Evolutionary conservation across 2,113 vertebrate species (phyloP).

Genomic region (Mystacornis crossleyi): DNA sequence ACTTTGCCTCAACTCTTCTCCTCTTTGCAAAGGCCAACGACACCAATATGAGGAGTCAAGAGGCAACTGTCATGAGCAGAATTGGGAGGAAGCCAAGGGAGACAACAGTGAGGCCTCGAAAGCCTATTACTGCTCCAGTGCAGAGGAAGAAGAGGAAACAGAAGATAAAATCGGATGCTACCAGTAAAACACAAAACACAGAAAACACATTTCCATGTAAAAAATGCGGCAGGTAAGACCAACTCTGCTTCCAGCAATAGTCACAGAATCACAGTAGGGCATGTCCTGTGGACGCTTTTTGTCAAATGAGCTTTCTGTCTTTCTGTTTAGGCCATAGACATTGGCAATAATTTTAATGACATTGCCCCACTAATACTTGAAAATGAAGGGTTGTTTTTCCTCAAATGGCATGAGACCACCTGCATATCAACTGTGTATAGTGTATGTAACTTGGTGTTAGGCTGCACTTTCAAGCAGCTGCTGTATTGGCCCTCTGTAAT

Average conservation of each 20-base stretch:
- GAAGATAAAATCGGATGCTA: conserved; percentile 63
- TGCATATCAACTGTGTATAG: not conserved
- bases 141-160: conserved; percentile 74
- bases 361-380: not conserved
- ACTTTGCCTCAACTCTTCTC: not conserved
- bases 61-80: conserved; percentile 48
- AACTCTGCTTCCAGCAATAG: not conserved
- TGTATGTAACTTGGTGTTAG: not conserved
- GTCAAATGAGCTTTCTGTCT: not conserved
- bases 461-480: not conserved
- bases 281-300: not conserved
- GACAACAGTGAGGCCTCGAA: conserved; percentile 69
- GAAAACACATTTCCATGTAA: conserved; percentile 98
- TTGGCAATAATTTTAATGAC: not conserved
- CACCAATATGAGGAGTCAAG: conserved; percentile 77
- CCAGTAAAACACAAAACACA: conserved; percentile 77
- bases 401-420: not conserved
- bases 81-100: conserved; percentile 73
- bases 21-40: conserved; percentile 72
- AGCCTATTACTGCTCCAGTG: conserved; percentile 54
- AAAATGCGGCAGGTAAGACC: conserved; percentile 94
- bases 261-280: not conserved
- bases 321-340: not conserved
- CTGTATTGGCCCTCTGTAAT: not conserved
- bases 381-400: not conserved